phyloP scores from a whole-genome alignment of 1,140 invertebrate species.

The Drosophila busckii region DNA sequence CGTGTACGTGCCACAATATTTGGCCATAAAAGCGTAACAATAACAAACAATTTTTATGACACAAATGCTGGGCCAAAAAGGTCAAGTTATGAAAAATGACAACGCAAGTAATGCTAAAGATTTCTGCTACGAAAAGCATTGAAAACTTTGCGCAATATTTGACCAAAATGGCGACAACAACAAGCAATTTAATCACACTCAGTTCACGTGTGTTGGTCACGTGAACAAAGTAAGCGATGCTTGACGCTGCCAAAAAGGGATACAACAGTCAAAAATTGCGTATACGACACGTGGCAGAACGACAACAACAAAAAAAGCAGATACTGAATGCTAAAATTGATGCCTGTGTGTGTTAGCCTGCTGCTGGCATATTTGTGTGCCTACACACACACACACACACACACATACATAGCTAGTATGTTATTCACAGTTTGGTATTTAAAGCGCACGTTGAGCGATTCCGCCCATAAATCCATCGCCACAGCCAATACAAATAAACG shows the following conservation, averaged over 20 bases:
- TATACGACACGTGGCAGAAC: constrained; percentile 50
- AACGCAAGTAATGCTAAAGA: constrained; percentile 19
- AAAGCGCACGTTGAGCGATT: constrained; percentile 52
- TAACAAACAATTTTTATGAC: constrained; percentile 55
- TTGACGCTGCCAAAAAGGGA: constrained; percentile 7
- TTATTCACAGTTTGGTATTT: constrained; percentile 7
- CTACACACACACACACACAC: constrained; percentile 6
- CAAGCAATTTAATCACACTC: constrained; percentile 6
- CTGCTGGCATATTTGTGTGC: constrained; percentile 60
- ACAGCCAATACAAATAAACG: constrained; percentile 67
- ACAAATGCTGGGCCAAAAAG: constrained; percentile 37
- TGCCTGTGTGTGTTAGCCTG: constrained; percentile 25
- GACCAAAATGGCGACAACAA: constrained; percentile 4
- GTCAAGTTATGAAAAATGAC: constrained; percentile 65
- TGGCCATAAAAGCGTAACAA: constrained; percentile 41
- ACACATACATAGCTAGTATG: not conserved
- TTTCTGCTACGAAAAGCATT: constrained; percentile 30
- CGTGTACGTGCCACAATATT: constrained; percentile 33
- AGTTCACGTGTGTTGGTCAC: constrained; percentile 30
- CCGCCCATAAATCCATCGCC: constrained; percentile 62
- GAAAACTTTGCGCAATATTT: constrained; percentile 35
- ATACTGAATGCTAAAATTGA: constrained; percentile 10
- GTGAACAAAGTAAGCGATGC: constrained; percentile 15
- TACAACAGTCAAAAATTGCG: constrained; percentile 50
- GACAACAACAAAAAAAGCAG: constrained; percentile 38